Base-by-base conservation (phyloP, 2,113 vertebrate species). In the Thamnaconus septentrionalis region DNA sequence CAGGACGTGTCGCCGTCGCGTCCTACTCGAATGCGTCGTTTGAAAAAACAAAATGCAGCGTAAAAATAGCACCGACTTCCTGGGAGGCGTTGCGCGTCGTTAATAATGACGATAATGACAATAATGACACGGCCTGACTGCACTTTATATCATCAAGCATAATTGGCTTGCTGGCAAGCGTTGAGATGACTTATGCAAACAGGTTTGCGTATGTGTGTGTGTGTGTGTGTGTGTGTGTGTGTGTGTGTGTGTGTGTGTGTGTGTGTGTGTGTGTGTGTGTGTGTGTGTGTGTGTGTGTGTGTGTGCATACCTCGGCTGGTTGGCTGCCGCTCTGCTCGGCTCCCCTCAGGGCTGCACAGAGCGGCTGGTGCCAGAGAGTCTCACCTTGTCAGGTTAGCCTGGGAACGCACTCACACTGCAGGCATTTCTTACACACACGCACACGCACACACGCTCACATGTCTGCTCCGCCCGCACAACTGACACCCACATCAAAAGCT, bases 311-410 rank as follows among this genome's bases (percentile, higher is more conserved):
- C 78, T 80, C 53, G 66, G 64, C 66, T 75, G 5, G 55, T 56
- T 70, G 73, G 80, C 69, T 73, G 71, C 69, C 69, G 79, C 66
- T 60, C 75, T 80, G 84, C 75, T 73, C 67, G 7, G 55, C 73
- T 66, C 69, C 81, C 84, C 87, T 71, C 44, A n/a, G 77, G 89
- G 88, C 87, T 76, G 67, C 80, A 74, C 78, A 80, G 72, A 81
- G 61, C 86, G 72, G 56, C 82, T 91, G 89, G 89, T 90, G 89
- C 89, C 89, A 91, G 86, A 86, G 73, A 80, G 89, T 91, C 89
- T 91, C 88, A 90, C 87, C 88, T 87, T 78, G 76, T 75, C 89
- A 89, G 87, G 88, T 88, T 86, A 64, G 86, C 75, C 83, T 89
- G 88, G 88, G 84, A 91, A 87, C 77, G 59, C 56, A 69, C 76